Evolutionary conservation across 2,888 invertebrate genomes (phyloP).

Genomic region (Syrphus vitripennis): DNA sequence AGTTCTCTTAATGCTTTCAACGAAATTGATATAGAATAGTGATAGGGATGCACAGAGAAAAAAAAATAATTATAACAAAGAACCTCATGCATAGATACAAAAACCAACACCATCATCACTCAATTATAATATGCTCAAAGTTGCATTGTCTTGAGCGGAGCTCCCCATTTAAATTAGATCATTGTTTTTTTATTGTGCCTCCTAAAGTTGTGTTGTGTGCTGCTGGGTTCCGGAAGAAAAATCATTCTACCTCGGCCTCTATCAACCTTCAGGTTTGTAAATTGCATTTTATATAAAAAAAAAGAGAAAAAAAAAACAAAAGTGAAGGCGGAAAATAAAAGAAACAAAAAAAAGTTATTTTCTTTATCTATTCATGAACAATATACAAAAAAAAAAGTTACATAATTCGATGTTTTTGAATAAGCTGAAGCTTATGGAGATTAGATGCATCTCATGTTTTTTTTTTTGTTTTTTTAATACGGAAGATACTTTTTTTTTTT

Average conservation of each 20-base stretch:
- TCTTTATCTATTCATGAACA: background rate
- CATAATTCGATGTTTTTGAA: constrained; percentile 22
- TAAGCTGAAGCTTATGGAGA: background rate
- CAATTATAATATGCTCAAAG: constrained; percentile 38
- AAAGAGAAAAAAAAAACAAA: constrained; percentile 15
- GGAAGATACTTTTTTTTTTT: background rate
- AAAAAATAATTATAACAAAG: background rate
- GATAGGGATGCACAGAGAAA: background rate
- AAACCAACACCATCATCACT: background rate
- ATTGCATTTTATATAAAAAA: background rate
- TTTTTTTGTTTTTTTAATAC: background rate
- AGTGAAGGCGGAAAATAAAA: constrained; percentile 30
- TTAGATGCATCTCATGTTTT: constrained; percentile 20
- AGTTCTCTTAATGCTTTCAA: constrained; percentile 25
- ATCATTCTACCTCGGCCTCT: constrained; percentile 19
- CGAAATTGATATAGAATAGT: constrained; percentile 10
- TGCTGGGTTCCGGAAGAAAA: constrained; percentile 66
- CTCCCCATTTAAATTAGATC: constrained; percentile 35
- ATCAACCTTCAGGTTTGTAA: constrained; percentile 37
- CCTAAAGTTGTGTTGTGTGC: constrained; percentile 24
- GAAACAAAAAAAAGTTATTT: background rate
- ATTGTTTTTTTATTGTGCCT: background rate
- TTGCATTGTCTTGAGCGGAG: constrained; percentile 43
- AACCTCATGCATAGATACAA: background rate
- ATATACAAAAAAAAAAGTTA: constrained; percentile 12